Base-by-base conservation (phyloP, 2,888 invertebrate genomes). In the Nysson spinosus region DNA sequence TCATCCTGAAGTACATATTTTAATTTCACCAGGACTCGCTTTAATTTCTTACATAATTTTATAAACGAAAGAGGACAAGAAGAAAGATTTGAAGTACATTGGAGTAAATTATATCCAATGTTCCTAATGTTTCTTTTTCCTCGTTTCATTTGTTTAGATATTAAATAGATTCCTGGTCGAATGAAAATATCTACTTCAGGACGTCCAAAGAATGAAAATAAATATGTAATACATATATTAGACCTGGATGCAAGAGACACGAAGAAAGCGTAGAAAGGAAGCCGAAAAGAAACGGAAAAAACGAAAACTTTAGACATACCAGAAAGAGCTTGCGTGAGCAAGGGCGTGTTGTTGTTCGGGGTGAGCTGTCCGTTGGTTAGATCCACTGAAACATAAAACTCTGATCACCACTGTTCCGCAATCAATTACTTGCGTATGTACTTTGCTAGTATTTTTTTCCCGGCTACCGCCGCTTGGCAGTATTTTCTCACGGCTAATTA, bases 321-420 rank as follows among this genome's bases (percentile, higher is more conserved):
- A 95, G 96, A 96, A 90, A 96, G 92, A 88, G 96, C 96, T 91
- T 96, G 96, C 90, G 96, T 96, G 90, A 96, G 93, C 90, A 96
- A 92, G 88, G 96, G 96, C 88, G 96, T 96, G 90, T 96, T 96
- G 93, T 96, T 96, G 92, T 96, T 96, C 89, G 96, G 96, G 88
- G 96, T 96, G 89, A 96, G 93, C 91, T 96, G 96, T 89, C 96
- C 96, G 90, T 96, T 96, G 91, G 95, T 94, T 91, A 96, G 93
- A 92, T 96, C 96, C 93, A 96, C 96, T 96, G 92, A 89, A 93
- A 92, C 90, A 91, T 89, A 91, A 90, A 90, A 89, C 81, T 90
- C 87, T 88, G 88, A 89, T 91, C 89, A 91, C 89, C 90, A 89
- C 88, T 89, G 87, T 88, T 87, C 88, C 88, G 87, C 86, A 83